phyloP scores from a whole-genome alignment of 2,113 vertebrate species.

The Tauraco erythrolophus region DNA sequence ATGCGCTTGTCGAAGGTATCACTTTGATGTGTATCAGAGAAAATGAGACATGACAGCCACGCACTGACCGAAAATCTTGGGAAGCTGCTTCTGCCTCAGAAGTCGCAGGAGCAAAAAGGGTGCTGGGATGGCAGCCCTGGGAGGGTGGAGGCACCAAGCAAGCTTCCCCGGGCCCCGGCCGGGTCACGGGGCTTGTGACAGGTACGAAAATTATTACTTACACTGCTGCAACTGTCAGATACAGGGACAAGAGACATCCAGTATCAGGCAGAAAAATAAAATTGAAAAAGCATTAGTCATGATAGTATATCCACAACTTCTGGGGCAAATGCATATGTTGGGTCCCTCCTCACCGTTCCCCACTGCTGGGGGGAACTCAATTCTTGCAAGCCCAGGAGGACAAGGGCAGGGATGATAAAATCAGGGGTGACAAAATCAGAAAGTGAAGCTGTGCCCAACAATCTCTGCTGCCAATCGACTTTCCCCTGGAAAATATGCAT shows the following conservation, averaged over 20 bases:
- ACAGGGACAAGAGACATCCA: neutral
- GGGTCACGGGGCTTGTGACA: neutral
- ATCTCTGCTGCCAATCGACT: neutral
- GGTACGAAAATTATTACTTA: slow-evolving; percentile 15
- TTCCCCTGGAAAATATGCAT: neutral
- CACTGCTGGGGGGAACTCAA: accelerated
- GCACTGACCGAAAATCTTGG: slow-evolving; percentile 33
- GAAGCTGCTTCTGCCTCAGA: slow-evolving; percentile 40
- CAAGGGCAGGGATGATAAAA: neutral
- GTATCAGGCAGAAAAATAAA: neutral
- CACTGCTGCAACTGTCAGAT: neutral
- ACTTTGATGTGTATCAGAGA: neutral
- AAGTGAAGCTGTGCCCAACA: neutral
- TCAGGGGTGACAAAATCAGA: neutral
- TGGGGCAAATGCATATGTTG: neutral
- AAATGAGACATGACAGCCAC: slow-evolving; percentile 55
- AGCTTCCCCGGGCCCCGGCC: neutral
- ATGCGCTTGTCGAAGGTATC: neutral
- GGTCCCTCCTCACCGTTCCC: neutral
- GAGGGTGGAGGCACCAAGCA: neutral
- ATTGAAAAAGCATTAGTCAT: neutral
- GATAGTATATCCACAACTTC: neutral
- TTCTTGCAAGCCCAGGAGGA: neutral
- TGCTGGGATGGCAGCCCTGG: neutral
- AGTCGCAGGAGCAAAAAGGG: neutral